Evolutionary conservation across 1,140 invertebrate genomes (phyloP).

Genomic region (Drosophila biarmipes): DNA sequence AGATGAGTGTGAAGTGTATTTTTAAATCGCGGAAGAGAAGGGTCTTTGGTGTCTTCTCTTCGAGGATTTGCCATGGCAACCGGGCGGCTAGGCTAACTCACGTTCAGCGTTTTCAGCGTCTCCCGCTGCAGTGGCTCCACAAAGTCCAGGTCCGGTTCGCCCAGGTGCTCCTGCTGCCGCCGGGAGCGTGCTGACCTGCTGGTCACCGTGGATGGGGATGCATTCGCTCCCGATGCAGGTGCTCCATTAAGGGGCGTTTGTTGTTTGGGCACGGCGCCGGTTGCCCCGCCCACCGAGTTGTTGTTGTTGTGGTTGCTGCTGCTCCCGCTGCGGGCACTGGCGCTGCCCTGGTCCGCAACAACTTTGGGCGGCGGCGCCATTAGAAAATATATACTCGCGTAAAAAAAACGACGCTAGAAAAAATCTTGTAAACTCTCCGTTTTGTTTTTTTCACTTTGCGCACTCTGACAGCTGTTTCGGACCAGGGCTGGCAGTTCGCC

Average conservation of each 20-base stretch:
- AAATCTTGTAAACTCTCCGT: constrained; percentile 1
- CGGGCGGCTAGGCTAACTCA: constrained; percentile 49
- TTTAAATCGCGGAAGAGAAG: constrained; percentile 60
- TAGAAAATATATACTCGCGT: constrained; percentile 30
- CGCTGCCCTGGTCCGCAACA: constrained; percentile 46
- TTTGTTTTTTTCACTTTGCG: constrained; percentile 21
- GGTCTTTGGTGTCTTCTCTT: constrained; percentile 10
- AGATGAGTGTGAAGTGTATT: constrained; percentile 69
- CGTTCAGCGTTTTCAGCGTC: constrained; percentile 64
- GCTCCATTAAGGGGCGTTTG: constrained; percentile 38
- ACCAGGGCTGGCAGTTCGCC: background rate
- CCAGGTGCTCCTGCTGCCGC: constrained; percentile 58
- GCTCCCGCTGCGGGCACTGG: constrained; percentile 30
- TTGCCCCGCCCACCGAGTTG: constrained; percentile 33
- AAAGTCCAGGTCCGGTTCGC: constrained; percentile 64
- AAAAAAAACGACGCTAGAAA: constrained; percentile 19
- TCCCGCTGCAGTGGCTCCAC: constrained; percentile 58
- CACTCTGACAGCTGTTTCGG: constrained; percentile 25
- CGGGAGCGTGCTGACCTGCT: constrained; percentile 34
- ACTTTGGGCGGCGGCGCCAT: constrained; percentile 64
- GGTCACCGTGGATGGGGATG: constrained; percentile 17
- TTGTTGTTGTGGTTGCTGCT: constrained; percentile 25
- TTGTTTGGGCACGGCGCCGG: constrained; percentile 56
- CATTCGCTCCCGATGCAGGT: constrained; percentile 16
- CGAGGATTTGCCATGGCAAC: constrained; percentile 45